Percentiles rank a stretch among this genome's conserved stretches.
Conservation (phyloP, 2,797 vertebrate species). For the Ctenopoma kingsleyae region DNA sequence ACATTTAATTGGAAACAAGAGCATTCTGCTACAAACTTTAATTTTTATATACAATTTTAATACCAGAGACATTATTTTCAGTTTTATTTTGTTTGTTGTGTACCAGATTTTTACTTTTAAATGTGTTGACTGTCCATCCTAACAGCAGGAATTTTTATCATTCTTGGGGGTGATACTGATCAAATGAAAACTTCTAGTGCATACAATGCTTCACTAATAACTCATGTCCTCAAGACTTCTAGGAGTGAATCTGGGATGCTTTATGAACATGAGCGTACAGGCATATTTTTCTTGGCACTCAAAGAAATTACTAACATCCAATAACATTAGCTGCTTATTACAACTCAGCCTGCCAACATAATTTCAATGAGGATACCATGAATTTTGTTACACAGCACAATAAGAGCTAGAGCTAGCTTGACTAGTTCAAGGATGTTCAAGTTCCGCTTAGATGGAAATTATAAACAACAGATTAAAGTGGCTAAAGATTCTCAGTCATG, state of each 20-base stretch:
- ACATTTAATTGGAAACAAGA: too few relatives aligned
- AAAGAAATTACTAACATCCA: constrained; percentile 19
- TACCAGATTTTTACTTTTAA: background rate
- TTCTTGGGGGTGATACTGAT: background rate
- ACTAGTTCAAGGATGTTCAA: background rate
- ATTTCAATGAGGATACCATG: constrained; percentile 26
- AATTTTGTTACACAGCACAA: constrained; percentile 38
- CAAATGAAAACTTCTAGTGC: background rate
- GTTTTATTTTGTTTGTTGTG: too few relatives aligned
- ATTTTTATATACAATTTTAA: too few relatives aligned
- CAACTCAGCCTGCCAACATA: constrained; percentile 21
- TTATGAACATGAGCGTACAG: constrained; percentile 1
- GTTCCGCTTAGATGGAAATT: background rate
- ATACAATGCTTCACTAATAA: background rate
- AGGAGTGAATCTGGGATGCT: background rate
- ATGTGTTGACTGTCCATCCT: background rate
- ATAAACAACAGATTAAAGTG: constrained; percentile 3
- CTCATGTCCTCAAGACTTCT: background rate
- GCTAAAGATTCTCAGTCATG: too few relatives aligned
- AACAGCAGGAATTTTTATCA: background rate
- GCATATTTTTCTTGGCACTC: background rate
- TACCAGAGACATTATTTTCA: too few relatives aligned
- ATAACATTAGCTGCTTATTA: constrained; percentile 25
- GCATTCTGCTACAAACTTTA: too few relatives aligned
- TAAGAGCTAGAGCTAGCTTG: constrained; percentile 9